phyloP scores from a whole-genome alignment of 2,797 vertebrate genomes.

The Lates japonicus region DNA sequence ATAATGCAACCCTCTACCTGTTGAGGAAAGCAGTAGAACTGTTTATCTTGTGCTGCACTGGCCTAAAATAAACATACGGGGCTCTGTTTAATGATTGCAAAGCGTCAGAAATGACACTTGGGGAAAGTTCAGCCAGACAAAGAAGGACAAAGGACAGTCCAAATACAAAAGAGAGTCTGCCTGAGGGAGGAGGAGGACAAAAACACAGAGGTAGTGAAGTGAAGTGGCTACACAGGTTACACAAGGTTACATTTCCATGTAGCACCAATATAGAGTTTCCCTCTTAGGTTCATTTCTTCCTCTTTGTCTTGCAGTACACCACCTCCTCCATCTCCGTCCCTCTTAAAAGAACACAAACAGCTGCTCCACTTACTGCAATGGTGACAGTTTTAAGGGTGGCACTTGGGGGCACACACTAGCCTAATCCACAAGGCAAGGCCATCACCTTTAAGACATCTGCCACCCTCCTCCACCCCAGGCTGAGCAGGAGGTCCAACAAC shows the following conservation, averaged over 20 bases:
- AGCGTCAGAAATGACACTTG: constrained; percentile 33
- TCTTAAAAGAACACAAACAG: constrained; percentile 60
- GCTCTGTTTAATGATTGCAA: constrained; percentile 25
- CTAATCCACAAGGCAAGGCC: constrained; percentile 60
- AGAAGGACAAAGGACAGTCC: constrained; percentile 5
- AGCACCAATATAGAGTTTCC: neutral
- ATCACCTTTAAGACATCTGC: constrained; percentile 69
- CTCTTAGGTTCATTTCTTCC: constrained; percentile 16
- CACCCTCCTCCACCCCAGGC: constrained; percentile 5
- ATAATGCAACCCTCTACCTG: constrained; percentile 47
- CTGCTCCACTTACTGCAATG: constrained; percentile 61
- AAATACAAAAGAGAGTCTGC: constrained; percentile 22
- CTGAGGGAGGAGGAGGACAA: neutral
- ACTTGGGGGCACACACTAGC: constrained; percentile 33
- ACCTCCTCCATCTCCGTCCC: constrained; percentile 21
- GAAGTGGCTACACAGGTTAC: constrained; percentile 45
- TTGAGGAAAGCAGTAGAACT: constrained; percentile 32
- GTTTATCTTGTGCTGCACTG: constrained; percentile 17
- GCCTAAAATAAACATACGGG: constrained; percentile 18
- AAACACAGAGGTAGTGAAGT: constrained; percentile 13
- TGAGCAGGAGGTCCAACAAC: constrained; percentile 43
- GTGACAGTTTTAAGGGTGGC: constrained; percentile 66
- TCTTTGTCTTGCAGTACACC: constrained; percentile 25
- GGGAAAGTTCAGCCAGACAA: constrained; percentile 31
- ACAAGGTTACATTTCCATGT: constrained; percentile 24